These are phyloP conservation scores for Agriopis marginaria DNA, from an alignment of 2,888 invertebrate species.

Conservation along the genomic window DNA sequence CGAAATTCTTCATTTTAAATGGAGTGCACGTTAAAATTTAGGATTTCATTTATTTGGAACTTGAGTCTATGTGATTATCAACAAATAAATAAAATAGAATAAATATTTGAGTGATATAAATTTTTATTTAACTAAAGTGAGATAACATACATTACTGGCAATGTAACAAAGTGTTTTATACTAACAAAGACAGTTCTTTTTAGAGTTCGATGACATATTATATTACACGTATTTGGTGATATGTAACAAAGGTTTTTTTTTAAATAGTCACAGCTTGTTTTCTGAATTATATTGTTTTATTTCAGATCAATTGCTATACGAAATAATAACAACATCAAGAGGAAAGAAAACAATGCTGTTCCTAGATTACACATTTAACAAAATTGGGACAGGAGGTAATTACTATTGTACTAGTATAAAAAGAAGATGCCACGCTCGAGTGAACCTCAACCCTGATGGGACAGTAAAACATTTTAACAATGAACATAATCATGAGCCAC, in stretches of 20 bases:
- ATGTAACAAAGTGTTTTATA: too few relatives aligned
- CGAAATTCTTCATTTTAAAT: not conserved
- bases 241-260: too few relatives aligned
- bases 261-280: not conserved
- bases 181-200: too few relatives aligned
- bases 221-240: not conserved
- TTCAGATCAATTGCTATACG: not conserved
- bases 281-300: too few relatives aligned
- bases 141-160: too few relatives aligned
- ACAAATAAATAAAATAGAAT: too few relatives aligned
- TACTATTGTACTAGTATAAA: not conserved
- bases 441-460: not conserved
- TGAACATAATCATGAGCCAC: conserved; percentile 1
- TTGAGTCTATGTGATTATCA: too few relatives aligned
- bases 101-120: too few relatives aligned
- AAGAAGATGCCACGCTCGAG: not conserved
- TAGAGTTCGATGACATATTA: too few relatives aligned
- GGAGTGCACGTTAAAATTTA: conserved; percentile 9
- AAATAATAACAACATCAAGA: conserved; percentile 9
- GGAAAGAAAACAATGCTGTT: not conserved
- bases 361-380: not conserved
- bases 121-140: too few relatives aligned
- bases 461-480: not conserved
- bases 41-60: not conserved
- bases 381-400: not conserved